A percentile compares a stretch with the other conserved stretches of the same genome.
These are phyloP conservation scores for Stenodema calcarata DNA, from an alignment of 2,888 invertebrate genomes.

Conservation along the genomic window DNA sequence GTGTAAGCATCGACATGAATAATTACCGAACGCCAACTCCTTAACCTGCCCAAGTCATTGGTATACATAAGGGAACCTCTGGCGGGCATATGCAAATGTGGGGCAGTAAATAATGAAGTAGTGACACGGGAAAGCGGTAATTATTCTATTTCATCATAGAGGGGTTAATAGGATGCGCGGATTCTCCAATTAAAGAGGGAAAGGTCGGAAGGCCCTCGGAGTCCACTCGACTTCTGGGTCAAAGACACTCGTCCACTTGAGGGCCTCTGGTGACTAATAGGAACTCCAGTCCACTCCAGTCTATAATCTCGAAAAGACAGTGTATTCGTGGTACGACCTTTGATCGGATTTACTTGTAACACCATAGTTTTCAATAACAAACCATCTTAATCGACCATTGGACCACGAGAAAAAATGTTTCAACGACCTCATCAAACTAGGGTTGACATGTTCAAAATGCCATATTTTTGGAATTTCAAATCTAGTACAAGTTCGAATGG, in stretches of 20 bases:
- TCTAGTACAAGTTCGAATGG: no score
- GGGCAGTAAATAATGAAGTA: not conserved
- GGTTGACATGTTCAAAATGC: no score
- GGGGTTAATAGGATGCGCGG: constrained; percentile 3
- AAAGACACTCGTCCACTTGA: constrained; percentile 10
- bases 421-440: no score
- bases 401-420: no score
- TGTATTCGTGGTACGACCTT: not conserved
- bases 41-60: not conserved
- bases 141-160: constrained; percentile 5
- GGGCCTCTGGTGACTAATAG: not conserved
- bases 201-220: not conserved
- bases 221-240: not conserved
- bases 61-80: not conserved
- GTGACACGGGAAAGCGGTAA: not conserved
- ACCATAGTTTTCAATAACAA: no score
- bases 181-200: constrained; percentile 21
- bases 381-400: no score
- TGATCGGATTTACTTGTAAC: not conserved
- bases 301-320: not conserved
- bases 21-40: not conserved
- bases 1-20: no score
- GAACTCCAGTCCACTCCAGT: not conserved
- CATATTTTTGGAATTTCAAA: no score
- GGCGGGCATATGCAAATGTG: not conserved